Base-by-base conservation (phyloP, 2,797 vertebrate species). In the Cuculus canorus region DNA sequence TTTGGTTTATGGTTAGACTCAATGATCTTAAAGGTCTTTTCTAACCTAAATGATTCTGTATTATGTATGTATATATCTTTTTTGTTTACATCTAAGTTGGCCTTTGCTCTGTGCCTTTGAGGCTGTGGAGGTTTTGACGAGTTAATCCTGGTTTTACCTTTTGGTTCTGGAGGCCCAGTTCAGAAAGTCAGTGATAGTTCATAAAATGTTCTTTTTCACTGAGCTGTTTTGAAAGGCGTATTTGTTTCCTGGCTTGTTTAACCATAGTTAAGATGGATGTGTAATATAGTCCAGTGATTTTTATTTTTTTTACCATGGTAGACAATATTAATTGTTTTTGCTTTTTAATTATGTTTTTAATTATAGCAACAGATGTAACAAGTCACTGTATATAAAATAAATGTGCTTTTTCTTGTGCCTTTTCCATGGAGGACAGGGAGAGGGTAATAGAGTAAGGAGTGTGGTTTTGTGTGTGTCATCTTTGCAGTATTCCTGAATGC, bases 331-430 rank as follows among this genome's bases (percentile, higher is more conserved):
- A 89, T 86, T 92, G 11, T 0, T 68, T 90, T 86, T 76, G 15
- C 22, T 69, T 92, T 86, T 86, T 76, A 94, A 89, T 93, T 82
- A 84, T 66, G 19, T 64, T 84, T 92, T 90, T 77, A 86, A 90
- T 96, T 84, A 63, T 41, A 82, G 23, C 45, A 91, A 64, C 66
- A 78, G 35, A 52, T 69, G 17, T 70, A 81, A 52, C 92, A 70
- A 69, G 81, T 92, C 69, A 59, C 30, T 56, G 4, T 60, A 45
- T 76, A 16, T 66, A 52, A 88, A 94, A 72, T 43, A 72, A 86
- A 72, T 61, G 13, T 64, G 9, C 21, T 86, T 84, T 70, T 53
- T 71, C 35, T 4, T 52, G 7, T 68, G 32, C 48, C 25, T 85
- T 72, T 87, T 85, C 56, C 30, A 39, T 73, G 30, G 66, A 91